Base-by-base conservation (phyloP, 2,888 invertebrate genomes). In the Iphiclides podalirius region DNA sequence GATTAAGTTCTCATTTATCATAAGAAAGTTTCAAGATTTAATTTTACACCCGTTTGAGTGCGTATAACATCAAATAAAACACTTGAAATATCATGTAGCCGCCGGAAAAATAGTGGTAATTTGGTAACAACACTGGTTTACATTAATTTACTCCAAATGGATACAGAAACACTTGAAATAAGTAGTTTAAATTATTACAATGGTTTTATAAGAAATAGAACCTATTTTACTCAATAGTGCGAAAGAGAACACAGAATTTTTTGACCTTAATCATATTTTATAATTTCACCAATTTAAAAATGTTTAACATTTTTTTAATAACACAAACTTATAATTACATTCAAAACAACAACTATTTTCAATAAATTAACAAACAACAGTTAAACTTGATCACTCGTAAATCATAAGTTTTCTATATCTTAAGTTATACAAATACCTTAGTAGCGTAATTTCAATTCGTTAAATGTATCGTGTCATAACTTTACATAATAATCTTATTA, bases 71-170 rank as follows among this genome's bases (percentile, higher is more conserved):
- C n/a, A n/a, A 31, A 38, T 28, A 54, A 52, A 53, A 47, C 46
- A 17, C 20, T 41, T 37, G n/a, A 37, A 16, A 14, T 13, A 7
- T 36, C 35, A 40, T 76, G n/a, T n/a, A n/a, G n/a, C n/a, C n/a
- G n/a, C n/a, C n/a, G n/a, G n/a, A n/a, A n/a, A n/a, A n/a, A n/a
- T n/a, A n/a, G n/a, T n/a, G n/a, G n/a, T n/a, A n/a, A n/a, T n/a
- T n/a, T n/a, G n/a, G n/a, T n/a, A n/a, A n/a, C n/a, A n/a, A n/a
- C n/a, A n/a, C n/a, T n/a, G n/a, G n/a, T n/a, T n/a, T n/a, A n/a
- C n/a, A n/a, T n/a, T n/a, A n/a, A n/a, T n/a, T n/a, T n/a, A n/a
- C n/a, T n/a, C n/a, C n/a, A n/a, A n/a, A n/a, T n/a, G n/a, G n/a
- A n/a, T n/a, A n/a, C n/a, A n/a, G n/a, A n/a, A n/a, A n/a, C n/a